Evolutionary conservation across 1,140 invertebrate genomes (phyloP).

Genomic region (Pachypsylla venusta): DNA sequence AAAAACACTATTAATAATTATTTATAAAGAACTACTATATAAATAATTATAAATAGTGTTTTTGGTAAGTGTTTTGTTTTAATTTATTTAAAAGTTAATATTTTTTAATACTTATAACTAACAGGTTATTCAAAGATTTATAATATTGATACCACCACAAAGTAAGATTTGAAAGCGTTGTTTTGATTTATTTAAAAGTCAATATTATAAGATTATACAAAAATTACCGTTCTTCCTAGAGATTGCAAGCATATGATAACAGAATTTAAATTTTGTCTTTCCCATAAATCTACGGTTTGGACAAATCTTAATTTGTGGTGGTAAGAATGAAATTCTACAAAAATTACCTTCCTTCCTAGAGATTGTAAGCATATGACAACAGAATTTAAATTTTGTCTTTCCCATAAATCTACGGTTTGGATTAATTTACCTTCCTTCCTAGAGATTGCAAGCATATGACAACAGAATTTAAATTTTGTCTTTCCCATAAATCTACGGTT

Average conservation of each 20-base stretch:
- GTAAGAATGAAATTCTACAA: not conserved
- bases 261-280: slow-evolving; percentile 83
- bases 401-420: slow-evolving; percentile 31
- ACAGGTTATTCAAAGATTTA: too few relatives aligned
- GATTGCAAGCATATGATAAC: slow-evolving; percentile 88
- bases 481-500: slow-evolving; percentile 87
- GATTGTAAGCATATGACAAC: slow-evolving; percentile 90
- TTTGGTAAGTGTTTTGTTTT: too few relatives aligned
- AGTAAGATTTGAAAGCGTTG: too few relatives aligned
- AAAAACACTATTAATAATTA: too few relatives aligned
- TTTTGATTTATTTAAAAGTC: too few relatives aligned
- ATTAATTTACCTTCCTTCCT: slow-evolving; percentile 68
- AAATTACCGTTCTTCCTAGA: slow-evolving; percentile 74
- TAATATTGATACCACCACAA: too few relatives aligned
- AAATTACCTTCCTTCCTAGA: slow-evolving; percentile 76
- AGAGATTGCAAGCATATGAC: slow-evolving; percentile 85
- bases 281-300: slow-evolving; percentile 91
- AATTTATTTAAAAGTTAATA: too few relatives aligned
- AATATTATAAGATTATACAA: too few relatives aligned
- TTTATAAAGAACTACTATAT: too few relatives aligned
- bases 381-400: slow-evolving; percentile 84
- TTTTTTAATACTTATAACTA: too few relatives aligned
- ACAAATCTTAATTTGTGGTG: slow-evolving; percentile 28
- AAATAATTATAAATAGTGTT: too few relatives aligned
- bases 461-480: slow-evolving; percentile 85